Percentiles rank a stretch among this genome's conserved stretches.
phyloP scores from a whole-genome alignment of 2,888 invertebrate genomes.

The Andrena trimmerana region DNA sequence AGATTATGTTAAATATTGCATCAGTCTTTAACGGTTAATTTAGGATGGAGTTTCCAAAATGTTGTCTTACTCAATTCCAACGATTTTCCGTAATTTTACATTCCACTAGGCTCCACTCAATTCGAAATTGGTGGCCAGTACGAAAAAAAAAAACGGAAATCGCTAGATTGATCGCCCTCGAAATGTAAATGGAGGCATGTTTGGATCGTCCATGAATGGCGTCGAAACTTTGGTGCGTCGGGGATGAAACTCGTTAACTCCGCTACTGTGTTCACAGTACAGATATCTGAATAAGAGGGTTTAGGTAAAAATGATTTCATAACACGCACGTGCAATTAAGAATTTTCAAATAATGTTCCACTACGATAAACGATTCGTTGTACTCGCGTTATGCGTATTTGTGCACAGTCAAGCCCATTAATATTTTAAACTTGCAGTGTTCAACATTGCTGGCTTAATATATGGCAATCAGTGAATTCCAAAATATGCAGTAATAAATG shows the following conservation, averaged over 20 bases:
- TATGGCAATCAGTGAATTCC: no score
- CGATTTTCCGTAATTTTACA: conserved; percentile 33
- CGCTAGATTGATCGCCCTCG: conserved; percentile 19
- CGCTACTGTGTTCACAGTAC: conserved; percentile 68
- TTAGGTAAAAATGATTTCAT: conserved; percentile 65
- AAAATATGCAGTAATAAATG: no score
- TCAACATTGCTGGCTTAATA: no score
- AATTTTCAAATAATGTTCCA: conserved; percentile 61
- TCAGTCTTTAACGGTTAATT: background rate
- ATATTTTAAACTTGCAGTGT: background rate
- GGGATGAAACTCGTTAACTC: conserved; percentile 68
- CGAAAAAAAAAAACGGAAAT: conserved; percentile 35
- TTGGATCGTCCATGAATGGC: conserved; percentile 51
- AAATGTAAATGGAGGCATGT: conserved; percentile 55
- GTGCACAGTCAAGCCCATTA: no score
- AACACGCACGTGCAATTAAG: conserved; percentile 51
- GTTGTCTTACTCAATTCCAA: background rate
- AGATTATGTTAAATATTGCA: background rate
- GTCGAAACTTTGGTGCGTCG: conserved; percentile 53
- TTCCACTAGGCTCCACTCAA: conserved; percentile 37
- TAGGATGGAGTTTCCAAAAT: background rate
- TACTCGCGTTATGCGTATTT: background rate
- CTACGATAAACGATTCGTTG: conserved; percentile 25
- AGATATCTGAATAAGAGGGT: conserved; percentile 56
- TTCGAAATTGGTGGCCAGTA: conserved; percentile 17